phyloP scores from a whole-genome alignment of 1,140 invertebrate species.

The Calephelis nemesis region DNA sequence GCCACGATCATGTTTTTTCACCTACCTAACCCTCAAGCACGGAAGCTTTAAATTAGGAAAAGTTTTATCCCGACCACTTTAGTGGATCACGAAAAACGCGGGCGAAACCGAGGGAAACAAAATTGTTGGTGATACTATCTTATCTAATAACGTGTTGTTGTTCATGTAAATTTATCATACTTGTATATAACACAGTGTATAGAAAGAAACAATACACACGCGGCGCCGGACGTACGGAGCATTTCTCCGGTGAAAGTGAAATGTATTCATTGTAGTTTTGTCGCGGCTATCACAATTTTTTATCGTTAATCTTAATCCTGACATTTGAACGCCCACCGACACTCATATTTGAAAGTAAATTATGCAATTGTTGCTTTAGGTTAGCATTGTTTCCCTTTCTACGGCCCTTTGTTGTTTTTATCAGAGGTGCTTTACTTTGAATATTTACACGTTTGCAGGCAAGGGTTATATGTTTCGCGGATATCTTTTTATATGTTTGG shows the following conservation, averaged over 20 bases:
- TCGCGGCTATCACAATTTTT: slow-evolving; percentile 61
- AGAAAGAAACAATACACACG: not conserved
- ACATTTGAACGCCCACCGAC: slow-evolving; percentile 56
- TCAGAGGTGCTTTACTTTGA: not conserved
- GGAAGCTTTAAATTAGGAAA: no score
- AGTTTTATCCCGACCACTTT: no score
- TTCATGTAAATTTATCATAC: no score
- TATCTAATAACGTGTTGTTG: no score
- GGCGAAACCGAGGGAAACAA: no score
- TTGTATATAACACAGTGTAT: no score
- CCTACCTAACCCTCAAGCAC: no score
- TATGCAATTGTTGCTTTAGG: slow-evolving; percentile 15
- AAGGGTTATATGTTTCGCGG: no score
- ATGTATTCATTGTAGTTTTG: slow-evolving; percentile 67
- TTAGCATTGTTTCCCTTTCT: slow-evolving; percentile 19
- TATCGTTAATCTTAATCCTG: slow-evolving; percentile 64
- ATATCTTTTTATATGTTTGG: no score
- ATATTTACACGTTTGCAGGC: not conserved
- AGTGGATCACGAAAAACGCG: no score
- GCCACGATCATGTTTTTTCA: no score
- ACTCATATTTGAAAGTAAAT: slow-evolving; percentile 54
- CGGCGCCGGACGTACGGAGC: slow-evolving; percentile 14
- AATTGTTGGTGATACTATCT: no score
- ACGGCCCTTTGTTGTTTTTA: not conserved
- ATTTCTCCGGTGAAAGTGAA: slow-evolving; percentile 70